Evolutionary conservation across 2,888 invertebrate species (phyloP), one percentile per base, ranked within the genome.

Genomic region (Anoplius nigerrimus): DNA sequence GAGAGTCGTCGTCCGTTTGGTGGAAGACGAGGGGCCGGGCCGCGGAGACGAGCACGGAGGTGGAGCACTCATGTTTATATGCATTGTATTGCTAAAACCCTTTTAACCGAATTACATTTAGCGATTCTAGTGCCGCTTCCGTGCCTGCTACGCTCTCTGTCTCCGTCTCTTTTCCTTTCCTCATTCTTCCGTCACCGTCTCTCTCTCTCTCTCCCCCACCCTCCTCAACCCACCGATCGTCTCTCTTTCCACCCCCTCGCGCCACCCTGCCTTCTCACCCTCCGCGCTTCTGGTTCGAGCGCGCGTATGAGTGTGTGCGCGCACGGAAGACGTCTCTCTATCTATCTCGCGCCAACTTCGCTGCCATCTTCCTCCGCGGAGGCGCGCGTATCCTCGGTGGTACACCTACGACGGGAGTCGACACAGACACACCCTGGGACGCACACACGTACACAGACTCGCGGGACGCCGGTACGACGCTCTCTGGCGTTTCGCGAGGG

Each of bases 81-180:
- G 87, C 87, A 87, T 87, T 87, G 87, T 87, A 87, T 87, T 87
- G 85, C 87, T 87, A 87, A 87, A 87, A 87, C 87, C 87, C 87
- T 87, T 87, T 87, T 87, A 87, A 87, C 87, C 85, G 86, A 87
- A 87, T 87, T 87, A 87, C 87, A 87, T 87, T 87, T 87, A 87
- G 87, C 84, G 85, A 87, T 87, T 87, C 87, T 78, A 85, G 81
- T 85, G 80, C 81, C 82, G 82, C 72, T 82, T 82, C 69, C 75
- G 76, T 76, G 79, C 76, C 75, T 77, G 75, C 74, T 34, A 74
- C 71, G 55, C 48, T 66, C 48, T 34, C 24, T 22, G 48, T 61
- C 62, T 24, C 56, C 59, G 27, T 43, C 34, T 51, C 54, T 46
- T 51, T n/a, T 34, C 16, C 51, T 22, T 13, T 4, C 56, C 43